Evolutionary conservation across 2,888 invertebrate species (phyloP).

Genomic region (Ochropacha duplaris): DNA sequence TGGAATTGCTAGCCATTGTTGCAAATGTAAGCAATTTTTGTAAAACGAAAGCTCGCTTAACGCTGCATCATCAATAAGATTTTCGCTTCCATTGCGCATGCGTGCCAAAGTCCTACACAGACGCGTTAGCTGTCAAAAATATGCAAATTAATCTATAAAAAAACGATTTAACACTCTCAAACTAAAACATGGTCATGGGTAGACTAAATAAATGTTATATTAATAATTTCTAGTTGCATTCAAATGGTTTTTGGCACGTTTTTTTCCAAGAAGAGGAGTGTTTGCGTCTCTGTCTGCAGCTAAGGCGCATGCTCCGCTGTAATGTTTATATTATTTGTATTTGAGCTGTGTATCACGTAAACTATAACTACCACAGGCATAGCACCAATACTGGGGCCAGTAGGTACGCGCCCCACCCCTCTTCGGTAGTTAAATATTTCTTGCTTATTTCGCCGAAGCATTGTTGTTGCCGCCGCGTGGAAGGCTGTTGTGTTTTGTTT

Average conservation of each 20-base stretch:
- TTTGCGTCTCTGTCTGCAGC: slow-evolving; percentile 64
- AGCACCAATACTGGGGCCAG: slow-evolving; percentile 82
- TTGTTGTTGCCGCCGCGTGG: slow-evolving; percentile 81
- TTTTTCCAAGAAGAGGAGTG: slow-evolving; percentile 22
- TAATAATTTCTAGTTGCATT: not conserved
- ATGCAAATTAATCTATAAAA: slow-evolving; percentile 81
- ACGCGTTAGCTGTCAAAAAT: slow-evolving; percentile 73
- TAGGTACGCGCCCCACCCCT: slow-evolving; percentile 75
- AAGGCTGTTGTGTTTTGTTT: slow-evolving; percentile 81
- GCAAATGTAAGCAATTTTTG: not conserved
- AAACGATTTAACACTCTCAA: slow-evolving; percentile 62
- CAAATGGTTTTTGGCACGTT: not conserved
- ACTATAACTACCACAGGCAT: slow-evolving; percentile 84
- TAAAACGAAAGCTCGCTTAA: slow-evolving; percentile 37
- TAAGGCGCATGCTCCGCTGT: slow-evolving; percentile 78
- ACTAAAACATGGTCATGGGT: slow-evolving; percentile 29
- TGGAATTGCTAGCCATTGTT: not conserved
- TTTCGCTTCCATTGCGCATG: slow-evolving; percentile 61
- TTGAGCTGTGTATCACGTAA: slow-evolving; percentile 84
- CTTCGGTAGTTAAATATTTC: slow-evolving; percentile 83
- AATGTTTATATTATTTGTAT: slow-evolving; percentile 85
- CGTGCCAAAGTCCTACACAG: slow-evolving; percentile 43
- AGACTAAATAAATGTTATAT: not conserved
- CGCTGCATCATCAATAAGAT: slow-evolving; percentile 81
- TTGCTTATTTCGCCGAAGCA: slow-evolving; percentile 84